These are phyloP conservation scores for Tribolium freemani DNA, from an alignment of 2,888 invertebrate genomes.

Conservation along the genomic window DNA sequence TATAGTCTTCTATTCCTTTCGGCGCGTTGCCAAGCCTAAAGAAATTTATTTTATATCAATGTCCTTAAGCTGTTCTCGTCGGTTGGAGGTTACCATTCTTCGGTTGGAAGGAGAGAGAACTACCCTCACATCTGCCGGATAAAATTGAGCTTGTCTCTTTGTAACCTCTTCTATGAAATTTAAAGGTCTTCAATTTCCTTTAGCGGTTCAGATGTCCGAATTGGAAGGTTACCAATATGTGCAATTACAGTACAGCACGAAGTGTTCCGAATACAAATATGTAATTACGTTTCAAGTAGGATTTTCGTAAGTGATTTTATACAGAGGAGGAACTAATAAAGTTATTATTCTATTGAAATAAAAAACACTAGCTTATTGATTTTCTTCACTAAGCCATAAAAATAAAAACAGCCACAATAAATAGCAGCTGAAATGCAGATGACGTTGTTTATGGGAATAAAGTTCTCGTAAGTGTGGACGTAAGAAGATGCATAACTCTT, in stretches of 20 bases:
- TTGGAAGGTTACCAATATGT: slow-evolving; percentile 35
- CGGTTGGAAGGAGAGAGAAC: slow-evolving; percentile 4
- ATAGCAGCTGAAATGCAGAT: no score
- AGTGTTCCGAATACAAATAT: not conserved
- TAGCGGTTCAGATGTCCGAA: slow-evolving; percentile 38
- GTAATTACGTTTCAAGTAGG: not conserved
- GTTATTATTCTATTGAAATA: no score
- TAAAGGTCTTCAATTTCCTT: slow-evolving; percentile 50
- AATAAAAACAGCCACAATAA: no score
- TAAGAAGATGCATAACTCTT: no score
- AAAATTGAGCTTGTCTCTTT: slow-evolving; percentile 44
- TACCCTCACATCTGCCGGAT: slow-evolving; percentile 12
- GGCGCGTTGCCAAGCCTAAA: slow-evolving; percentile 37
- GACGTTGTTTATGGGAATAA: no score
- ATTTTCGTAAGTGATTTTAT: not conserved
- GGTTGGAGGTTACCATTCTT: not conserved
- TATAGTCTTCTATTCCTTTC: slow-evolving; percentile 39
- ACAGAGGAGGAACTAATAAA: not conserved
- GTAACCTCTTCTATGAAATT: slow-evolving; percentile 48
- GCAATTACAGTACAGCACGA: slow-evolving; percentile 23
- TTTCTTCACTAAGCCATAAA: no score
- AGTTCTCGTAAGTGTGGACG: no score
- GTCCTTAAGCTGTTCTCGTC: slow-evolving; percentile 2
- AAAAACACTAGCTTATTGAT: no score
- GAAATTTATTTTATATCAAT: slow-evolving; percentile 42